phyloP scores from a whole-genome alignment of 2,797 vertebrate species.

The Furcifer pardalis region DNA sequence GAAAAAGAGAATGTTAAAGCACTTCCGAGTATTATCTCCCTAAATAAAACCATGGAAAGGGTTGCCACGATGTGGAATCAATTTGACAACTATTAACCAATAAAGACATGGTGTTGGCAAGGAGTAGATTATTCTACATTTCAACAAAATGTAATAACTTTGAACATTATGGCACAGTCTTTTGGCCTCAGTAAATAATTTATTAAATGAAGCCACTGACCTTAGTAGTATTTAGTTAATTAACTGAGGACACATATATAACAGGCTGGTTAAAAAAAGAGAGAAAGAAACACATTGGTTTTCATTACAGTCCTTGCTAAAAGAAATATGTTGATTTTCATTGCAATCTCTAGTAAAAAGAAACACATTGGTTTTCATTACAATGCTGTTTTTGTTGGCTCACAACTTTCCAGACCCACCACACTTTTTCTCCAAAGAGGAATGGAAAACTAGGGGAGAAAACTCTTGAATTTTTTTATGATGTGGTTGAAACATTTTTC shows the following conservation, averaged over 20 bases:
- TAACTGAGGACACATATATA: too few species aligned
- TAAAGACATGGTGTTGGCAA: background rate
- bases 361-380: background rate
- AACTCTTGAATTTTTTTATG: slow-evolving; percentile 4
- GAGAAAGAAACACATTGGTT: background rate
- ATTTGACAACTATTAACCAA: too few species aligned
- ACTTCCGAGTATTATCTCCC: too few species aligned
- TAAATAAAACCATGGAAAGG: too few species aligned
- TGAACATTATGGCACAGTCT: background rate
- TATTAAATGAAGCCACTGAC: background rate
- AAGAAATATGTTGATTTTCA: background rate
- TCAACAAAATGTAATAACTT: background rate
- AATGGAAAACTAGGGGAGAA: slow-evolving; percentile 32
- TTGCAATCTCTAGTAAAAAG: background rate
- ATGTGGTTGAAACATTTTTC: background rate
- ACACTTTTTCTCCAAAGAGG: slow-evolving; percentile 11
- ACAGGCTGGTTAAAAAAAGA: background rate
- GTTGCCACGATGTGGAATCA: too few species aligned
- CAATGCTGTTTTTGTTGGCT: slow-evolving; percentile 8
- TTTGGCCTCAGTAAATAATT: background rate
- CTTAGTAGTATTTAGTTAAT: too few species aligned
- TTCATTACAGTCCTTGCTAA: background rate
- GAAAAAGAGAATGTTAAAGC: too few species aligned
- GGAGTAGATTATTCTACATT: background rate
- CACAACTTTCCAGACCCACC: background rate